Base-by-base conservation (phyloP, 2,888 invertebrate genomes). In the Epirrhoe alternata region DNA sequence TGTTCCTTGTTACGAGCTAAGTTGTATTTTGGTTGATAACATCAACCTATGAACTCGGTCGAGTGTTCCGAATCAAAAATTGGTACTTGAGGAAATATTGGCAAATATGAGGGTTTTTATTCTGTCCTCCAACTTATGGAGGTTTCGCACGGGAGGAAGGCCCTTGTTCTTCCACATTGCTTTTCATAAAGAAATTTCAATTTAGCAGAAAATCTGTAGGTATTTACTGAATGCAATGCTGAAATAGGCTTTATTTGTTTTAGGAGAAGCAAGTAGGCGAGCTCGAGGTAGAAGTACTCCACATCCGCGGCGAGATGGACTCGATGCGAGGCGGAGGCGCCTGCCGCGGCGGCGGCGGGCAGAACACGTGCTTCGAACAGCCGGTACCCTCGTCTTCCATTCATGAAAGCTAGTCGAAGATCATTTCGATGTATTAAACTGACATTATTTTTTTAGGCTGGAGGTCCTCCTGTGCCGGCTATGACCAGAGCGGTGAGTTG, bases 181-280 rank as follows among this genome's bases (percentile, higher is more conserved):
- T 0, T 0, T 6, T 52, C 6, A 16, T 54, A 17, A 3, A 6
- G 50, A n/a, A n/a, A n/a, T n/a, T 17, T 50, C 16, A 7, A 47
- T 47, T 5, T 47, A 8, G 5, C 8, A 47, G n/a, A 47, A 47
- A 42, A 16, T 31, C 1, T 35, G 53, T 6, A 30, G 61, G 35
- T 8, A 35, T 35, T 10, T 5, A 35, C 35, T 35, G n/a, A n/a
- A n/a, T n/a, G 7, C 35, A 8, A 35, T 35, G 5, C 35, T 5
- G 0, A 35, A 8, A 35, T 35, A 8, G 10, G 2, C 35, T 35
- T 10, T 35, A 10, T 35, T 35, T 71, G 8, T 62, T 78, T 8
- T 73, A 95, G 96, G 95, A 95, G 76, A 94, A 94, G 63, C 95
- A 95, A 78, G 78, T 96, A 8, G 86, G 86, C 12, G 92, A 88